Percentiles rank a stretch among this genome's conserved stretches.
Evolutionary conservation across 2,888 invertebrate genomes (phyloP).

Genomic region (Lydus trimaculatus): DNA sequence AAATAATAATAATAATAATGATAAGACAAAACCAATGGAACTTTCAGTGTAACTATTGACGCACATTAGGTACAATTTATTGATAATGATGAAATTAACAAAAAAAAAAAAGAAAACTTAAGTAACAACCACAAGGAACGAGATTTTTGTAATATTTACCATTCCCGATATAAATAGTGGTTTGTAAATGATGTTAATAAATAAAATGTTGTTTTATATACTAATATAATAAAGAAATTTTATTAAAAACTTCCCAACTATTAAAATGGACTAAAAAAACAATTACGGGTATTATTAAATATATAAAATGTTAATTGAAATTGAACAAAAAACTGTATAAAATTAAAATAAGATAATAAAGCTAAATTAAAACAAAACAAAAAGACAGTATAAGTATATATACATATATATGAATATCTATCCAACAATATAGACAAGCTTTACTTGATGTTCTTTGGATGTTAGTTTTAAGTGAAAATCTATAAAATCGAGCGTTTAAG

Average conservation of each 20-base stretch:
- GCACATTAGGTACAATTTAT: conserved; percentile 54
- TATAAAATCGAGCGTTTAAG: conserved; percentile 37
- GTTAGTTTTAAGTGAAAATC: conserved; percentile 35
- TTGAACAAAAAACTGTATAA: conserved; percentile 53
- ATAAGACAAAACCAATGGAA: conserved; percentile 39
- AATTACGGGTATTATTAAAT: conserved; percentile 60
- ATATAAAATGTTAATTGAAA: conserved; percentile 54
- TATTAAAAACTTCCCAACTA: conserved; percentile 54
- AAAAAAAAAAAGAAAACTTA: conserved; percentile 15
- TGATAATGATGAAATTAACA: conserved; percentile 26
- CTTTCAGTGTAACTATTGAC: conserved; percentile 53
- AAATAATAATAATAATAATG: conserved; percentile 10
- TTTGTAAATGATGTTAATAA: conserved; percentile 63
- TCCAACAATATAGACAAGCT: conserved; percentile 27
- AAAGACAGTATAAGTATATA: background rate
- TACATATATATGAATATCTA: background rate
- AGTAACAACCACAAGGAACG: conserved; percentile 45
- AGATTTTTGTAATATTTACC: conserved; percentile 58
- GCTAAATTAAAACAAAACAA: conserved; percentile 44
- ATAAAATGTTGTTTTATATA: conserved; percentile 63
- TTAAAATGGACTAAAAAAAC: conserved; percentile 52
- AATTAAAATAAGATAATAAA: conserved; percentile 54
- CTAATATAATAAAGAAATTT: conserved; percentile 59
- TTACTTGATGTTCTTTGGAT: conserved; percentile 45
- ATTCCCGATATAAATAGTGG: conserved; percentile 56